Conservation (phyloP, 2,888 invertebrate species). For the Nowickia ferox region DNA sequence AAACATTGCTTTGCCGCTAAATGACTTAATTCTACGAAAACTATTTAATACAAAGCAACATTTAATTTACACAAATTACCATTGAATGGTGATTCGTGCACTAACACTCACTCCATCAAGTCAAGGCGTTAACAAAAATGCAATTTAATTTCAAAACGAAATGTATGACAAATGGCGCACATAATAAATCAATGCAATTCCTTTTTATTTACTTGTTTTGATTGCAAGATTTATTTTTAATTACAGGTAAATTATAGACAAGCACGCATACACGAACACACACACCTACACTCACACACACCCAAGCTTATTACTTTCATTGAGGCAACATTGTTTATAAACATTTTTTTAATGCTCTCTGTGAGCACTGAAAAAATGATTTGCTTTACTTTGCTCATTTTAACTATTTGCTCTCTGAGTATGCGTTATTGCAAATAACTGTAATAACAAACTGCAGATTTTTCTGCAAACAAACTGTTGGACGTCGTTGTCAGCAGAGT, state of each 20-base stretch:
- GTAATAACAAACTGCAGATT: not conserved
- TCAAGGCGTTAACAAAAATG: conserved; percentile 46
- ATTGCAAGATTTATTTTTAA: conserved; percentile 64
- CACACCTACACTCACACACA: not conserved
- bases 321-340: conserved; percentile 38
- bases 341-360: not conserved
- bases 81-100: not conserved
- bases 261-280: not conserved
- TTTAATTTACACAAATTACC: conserved; percentile 24
- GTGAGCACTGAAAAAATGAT: not conserved
- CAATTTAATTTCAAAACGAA: conserved; percentile 47
- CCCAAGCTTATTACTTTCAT: not conserved
- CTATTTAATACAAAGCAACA: conserved; percentile 3
- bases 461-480: conserved; percentile 71
- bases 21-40: conserved; percentile 17
- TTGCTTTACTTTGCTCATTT: not conserved
- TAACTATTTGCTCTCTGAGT: conserved; percentile 13
- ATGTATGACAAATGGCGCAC: conserved; percentile 59
- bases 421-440: conserved; percentile 40
- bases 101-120: not conserved
- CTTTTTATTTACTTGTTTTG: not conserved
- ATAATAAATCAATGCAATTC: conserved; percentile 58
- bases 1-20: not conserved
- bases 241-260: conserved; percentile 47
- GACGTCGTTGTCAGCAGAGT: conserved; percentile 47